Percentiles rank a stretch among this genome's conserved stretches.
These are phyloP conservation scores for Hydrozoanthus gracilis DNA, from an alignment of 92 coral and sea anemone genomes.

Conservation along the genomic window DNA sequence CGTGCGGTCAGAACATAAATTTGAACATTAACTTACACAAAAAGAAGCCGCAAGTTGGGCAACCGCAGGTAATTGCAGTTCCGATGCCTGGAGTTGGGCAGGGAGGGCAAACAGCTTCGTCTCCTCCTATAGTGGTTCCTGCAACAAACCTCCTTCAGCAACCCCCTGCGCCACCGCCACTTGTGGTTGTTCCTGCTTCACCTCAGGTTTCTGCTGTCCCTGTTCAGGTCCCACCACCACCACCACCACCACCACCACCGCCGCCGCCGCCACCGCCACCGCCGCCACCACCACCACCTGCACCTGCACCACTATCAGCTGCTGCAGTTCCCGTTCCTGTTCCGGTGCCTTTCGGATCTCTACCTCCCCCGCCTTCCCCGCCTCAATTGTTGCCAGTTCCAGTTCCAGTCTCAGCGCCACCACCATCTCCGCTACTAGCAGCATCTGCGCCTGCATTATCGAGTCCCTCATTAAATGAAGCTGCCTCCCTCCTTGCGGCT, in stretches of 20 bases:
- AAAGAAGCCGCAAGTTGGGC: slow-evolving; percentile 13
- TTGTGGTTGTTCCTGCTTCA: slow-evolving; percentile 37
- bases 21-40: slow-evolving; percentile 38
- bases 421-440: background rate
- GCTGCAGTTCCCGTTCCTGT: slow-evolving; percentile 17
- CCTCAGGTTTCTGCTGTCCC: background rate
- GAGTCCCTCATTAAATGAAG: slow-evolving; percentile 35
- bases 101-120: background rate
- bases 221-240: background rate
- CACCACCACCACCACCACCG: background rate
- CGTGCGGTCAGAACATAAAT: slow-evolving; percentile 43
- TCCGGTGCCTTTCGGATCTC: background rate
- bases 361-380: background rate
- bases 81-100: slow-evolving; percentile 3
- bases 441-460: slow-evolving; percentile 15
- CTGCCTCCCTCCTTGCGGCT: slow-evolving; percentile 12
- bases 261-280: background rate
- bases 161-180: background rate
- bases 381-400: slow-evolving; percentile 22
- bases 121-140: slow-evolving; percentile 24
- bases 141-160: slow-evolving; percentile 5
- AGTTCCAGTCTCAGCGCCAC: slow-evolving; percentile 17
- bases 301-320: background rate
- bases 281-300: background rate
- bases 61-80: slow-evolving; percentile 30